phyloP scores from a whole-genome alignment of 2,113 vertebrate genomes.

The Argyrosomus japonicus region DNA sequence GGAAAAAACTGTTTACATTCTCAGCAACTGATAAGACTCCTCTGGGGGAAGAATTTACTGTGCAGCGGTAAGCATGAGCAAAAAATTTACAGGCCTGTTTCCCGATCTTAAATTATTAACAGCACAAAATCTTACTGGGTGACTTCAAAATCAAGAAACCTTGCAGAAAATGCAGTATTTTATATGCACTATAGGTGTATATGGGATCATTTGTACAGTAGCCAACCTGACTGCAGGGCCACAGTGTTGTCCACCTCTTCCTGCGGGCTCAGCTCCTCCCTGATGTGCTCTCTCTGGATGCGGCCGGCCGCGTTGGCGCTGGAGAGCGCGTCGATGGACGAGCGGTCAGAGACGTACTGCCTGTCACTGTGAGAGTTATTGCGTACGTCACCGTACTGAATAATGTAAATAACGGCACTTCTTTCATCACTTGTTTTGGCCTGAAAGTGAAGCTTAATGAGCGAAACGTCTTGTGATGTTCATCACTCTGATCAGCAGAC shows the following conservation, averaged over 20 bases:
- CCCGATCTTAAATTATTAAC: background rate
- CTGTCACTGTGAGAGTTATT: conserved; percentile 78
- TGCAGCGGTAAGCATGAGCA: background rate
- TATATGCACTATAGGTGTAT: background rate
- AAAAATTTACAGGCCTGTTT: conserved; percentile 1
- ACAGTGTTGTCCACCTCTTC: conserved; percentile 86
- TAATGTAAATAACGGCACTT: background rate
- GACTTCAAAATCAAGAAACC: background rate
- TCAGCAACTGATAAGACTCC: conserved; percentile 48
- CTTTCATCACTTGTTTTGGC: background rate
- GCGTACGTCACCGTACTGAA: background rate
- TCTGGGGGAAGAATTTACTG: background rate
- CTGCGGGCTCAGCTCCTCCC: conserved; percentile 84
- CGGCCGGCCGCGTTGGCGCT: conserved; percentile 86
- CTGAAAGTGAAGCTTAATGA: background rate
- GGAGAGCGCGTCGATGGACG: conserved; percentile 86
- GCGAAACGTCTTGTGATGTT: background rate
- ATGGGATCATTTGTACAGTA: background rate
- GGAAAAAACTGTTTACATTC: conserved; percentile 67
- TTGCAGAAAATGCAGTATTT: background rate
- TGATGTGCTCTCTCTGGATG: conserved; percentile 82
- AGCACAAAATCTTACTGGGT: background rate
- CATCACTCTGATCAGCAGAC: background rate
- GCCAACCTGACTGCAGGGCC: conserved; percentile 88
- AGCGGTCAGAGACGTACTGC: conserved; percentile 86